Evolutionary conservation across 1,140 invertebrate genomes (phyloP), one percentile per base, ranked within the genome.

Genomic region (Chrysopa pallens): DNA sequence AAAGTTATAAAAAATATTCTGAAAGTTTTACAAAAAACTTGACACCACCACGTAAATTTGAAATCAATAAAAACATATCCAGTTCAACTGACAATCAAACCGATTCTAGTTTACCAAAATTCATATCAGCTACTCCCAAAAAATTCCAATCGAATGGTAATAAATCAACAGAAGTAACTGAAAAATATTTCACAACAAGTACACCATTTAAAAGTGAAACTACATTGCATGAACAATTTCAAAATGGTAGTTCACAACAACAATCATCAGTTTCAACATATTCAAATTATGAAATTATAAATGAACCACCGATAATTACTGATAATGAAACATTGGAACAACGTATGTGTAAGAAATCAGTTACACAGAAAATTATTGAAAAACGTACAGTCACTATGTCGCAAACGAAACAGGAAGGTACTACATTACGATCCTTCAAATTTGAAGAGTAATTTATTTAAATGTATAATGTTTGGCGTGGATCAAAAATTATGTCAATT

Each of bases 311-410:
- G 13, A 55, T 62, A 13, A 56, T 59, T 11, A 53, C 56, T 9
- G 61, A 67, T 17, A 55, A 49, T n/a, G 59, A 66, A 8, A 53
- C 53, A 4, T 42, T 66, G 5, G 67, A 69, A 37, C 66, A 70
- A 42, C 63, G 60, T 42, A 66, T 58, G 56, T 51, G 62, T 12
- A 70, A 69, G 37, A 66, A 69, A 39, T 68, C 68, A 1, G 57
- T 61, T 36, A 67, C 58, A 13, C 64, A 69, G 44, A 67, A 68
- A 43, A 58, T 68, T 8, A 64, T 63, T 8, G 68, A 70, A 45
- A 68, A 68, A 44, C 68, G 66, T 46, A 68, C 66, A 3, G 56
- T 68, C 4, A 64, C 65, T 0, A 68, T 57, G 52, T 63, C 61
- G 6, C 60, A 55, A 39, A 61, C 60, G 6, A 66, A 56, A 46